Conservation (phyloP, 2,888 invertebrate species). For the Campaea margaritaria region DNA sequence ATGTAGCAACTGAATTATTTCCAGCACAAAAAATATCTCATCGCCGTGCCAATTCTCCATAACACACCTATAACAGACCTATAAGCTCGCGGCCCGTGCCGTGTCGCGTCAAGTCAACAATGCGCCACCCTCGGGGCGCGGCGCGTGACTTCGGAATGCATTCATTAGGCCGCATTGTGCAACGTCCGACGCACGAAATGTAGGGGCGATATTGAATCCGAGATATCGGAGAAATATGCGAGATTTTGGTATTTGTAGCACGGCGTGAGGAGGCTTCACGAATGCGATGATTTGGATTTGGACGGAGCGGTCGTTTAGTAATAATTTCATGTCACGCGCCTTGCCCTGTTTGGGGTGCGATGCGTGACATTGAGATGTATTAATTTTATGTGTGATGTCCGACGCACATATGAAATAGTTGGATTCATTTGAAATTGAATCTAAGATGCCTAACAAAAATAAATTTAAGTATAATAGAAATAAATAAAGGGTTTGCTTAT, state of each 20-base stretch:
- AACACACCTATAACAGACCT: no score
- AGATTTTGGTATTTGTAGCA: background rate
- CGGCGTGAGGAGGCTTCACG: background rate
- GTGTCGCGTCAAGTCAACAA: conserved; percentile 24
- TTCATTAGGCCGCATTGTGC: conserved; percentile 54
- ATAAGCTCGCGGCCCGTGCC: conserved; percentile 17
- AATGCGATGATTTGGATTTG: background rate
- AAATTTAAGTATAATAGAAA: no score
- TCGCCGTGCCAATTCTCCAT: no score
- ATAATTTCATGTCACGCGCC: conserved; percentile 2
- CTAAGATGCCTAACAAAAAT: no score
- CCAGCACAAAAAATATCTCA: no score
- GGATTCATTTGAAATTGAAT: no score
- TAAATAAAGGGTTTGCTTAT: no score
- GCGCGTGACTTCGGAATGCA: conserved; percentile 46
- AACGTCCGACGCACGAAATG: conserved; percentile 18
- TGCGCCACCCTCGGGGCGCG: conserved; percentile 22
- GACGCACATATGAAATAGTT: no score
- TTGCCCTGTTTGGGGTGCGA: conserved; percentile 1
- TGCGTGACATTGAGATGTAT: background rate
- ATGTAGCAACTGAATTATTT: no score
- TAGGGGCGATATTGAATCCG: conserved; percentile 12
- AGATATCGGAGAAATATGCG: conserved; percentile 8
- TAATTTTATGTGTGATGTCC: background rate
- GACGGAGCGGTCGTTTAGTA: background rate